Conservation (phyloP, 2,797 vertebrate species). For the Halcyon smyrnensis region DNA sequence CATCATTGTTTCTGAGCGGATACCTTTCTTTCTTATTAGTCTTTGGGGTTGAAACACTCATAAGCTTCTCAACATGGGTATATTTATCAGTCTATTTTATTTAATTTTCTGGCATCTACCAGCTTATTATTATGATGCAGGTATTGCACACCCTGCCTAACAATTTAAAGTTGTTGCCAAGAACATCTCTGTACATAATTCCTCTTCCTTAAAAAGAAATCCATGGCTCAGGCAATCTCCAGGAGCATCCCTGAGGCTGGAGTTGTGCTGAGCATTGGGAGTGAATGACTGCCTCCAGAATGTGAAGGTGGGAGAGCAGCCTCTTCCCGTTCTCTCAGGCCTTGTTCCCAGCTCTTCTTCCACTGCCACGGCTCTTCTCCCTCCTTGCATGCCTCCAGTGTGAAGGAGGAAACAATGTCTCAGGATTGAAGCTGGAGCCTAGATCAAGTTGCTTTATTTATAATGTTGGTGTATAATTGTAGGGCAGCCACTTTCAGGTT, state of each 20-base stretch:
- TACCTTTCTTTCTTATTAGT: neutral
- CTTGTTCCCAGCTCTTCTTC: neutral
- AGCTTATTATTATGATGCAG: neutral
- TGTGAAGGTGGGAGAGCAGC: accelerated
- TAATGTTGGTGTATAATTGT: neutral
- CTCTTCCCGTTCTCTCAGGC: accelerated
- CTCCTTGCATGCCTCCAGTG: neutral
- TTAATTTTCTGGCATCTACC: neutral
- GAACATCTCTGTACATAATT: neutral
- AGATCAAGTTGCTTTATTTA: neutral
- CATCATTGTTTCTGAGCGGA: neutral
- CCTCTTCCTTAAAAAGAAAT: neutral
- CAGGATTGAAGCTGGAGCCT: neutral
- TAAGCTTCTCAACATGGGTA: neutral
- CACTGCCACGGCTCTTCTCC: neutral
- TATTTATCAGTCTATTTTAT: neutral
- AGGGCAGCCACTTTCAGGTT: neutral
- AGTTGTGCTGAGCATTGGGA: neutral
- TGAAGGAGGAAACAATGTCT: neutral
- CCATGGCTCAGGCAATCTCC: neutral
- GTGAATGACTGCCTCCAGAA: neutral
- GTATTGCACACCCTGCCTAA: neutral
- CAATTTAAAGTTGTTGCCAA: neutral
- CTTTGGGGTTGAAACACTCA: neutral
- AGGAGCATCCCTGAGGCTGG: neutral